phyloP scores from a whole-genome alignment of 2,888 invertebrate species.

The Caradrina clavipalpis region DNA sequence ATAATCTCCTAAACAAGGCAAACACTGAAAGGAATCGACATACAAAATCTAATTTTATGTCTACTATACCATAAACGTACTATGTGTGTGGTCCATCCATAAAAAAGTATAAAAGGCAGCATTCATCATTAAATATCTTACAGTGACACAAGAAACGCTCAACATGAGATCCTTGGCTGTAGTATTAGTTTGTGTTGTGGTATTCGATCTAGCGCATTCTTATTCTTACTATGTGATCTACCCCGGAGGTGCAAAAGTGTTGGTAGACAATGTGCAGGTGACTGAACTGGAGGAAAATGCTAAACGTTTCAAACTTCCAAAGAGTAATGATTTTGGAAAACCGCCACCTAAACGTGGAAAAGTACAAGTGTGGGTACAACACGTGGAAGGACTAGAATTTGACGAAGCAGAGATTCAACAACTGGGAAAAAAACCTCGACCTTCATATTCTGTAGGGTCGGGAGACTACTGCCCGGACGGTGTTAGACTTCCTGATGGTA shows the following conservation, averaged over 20 bases:
- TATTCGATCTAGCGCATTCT: neutral
- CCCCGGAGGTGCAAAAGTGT: neutral
- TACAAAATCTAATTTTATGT: no score
- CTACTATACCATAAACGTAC: neutral
- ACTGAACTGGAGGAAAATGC: slow-evolving; percentile 3
- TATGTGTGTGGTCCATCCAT: no score
- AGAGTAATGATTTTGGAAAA: no score
- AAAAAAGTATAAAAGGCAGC: slow-evolving; percentile 15
- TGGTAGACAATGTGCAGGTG: slow-evolving; percentile 13
- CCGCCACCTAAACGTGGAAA: no score
- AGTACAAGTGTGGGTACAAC: neutral
- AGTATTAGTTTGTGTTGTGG: slow-evolving; percentile 14
- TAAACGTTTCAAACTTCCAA: neutral
- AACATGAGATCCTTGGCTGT: slow-evolving; percentile 20
- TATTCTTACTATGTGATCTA: slow-evolving; percentile 18
- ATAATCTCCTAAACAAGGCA: no score
- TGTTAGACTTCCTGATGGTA: neutral
- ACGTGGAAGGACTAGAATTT: neutral
- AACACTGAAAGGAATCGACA: no score
- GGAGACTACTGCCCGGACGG: neutral
- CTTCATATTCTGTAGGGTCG: neutral
- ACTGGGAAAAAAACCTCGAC: neutral
- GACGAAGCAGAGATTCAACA: neutral
- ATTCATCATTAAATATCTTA: neutral
- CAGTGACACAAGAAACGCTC: neutral